Evolutionary conservation across 2,113 vertebrate species (phyloP), one percentile per base, ranked within the genome.

Genomic region (Limnothrissa miodon): DNA sequence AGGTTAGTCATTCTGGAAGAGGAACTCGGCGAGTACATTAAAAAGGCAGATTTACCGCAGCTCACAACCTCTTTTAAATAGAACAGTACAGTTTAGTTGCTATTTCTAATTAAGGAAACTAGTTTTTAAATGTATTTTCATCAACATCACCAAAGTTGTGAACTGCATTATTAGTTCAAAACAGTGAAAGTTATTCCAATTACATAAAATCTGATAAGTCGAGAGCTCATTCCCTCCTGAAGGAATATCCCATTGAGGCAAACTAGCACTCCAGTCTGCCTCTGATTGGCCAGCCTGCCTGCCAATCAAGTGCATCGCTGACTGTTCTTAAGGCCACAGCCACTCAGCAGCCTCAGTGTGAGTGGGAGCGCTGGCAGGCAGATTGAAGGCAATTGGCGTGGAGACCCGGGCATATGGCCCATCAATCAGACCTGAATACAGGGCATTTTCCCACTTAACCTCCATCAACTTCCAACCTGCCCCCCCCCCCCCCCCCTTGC

Each of bases 1-100:
- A 74, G 78, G 48, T 86, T 85, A 87, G 51, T 83, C 42, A 9
- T 13, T 25, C 59, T 62, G 59, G 25, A 62, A 82, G 78, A 51
- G 15, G 59, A 59, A 48, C 13, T 19, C 39, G 19, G 5, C 78
- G 39, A 82, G 81, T 45, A 82, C 59, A 78, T 46, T 78, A 53
- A 7, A 56, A 62, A 62, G 59, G n/a, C 7, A 62, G n/a, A 62
- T 62, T 25, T 62, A 62, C 59, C 1, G n/a, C 59, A 62, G 59
- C 29, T 62, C 59, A 62, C 23, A 62, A 62, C 59, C n/a, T 29
- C 29, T 62, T 62, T 9, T 9, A 1, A 7, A 25, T 29, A 29
- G 25, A 62, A 7, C 29, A 3, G n/a, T 62, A 62, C 11, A 62
- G 2, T 62, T 62, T 10, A n/a, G 11, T 62, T 1, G 42, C 42